Evolutionary conservation across 2,888 invertebrate genomes (phyloP).

Genomic region (Agonopterix arenella): DNA sequence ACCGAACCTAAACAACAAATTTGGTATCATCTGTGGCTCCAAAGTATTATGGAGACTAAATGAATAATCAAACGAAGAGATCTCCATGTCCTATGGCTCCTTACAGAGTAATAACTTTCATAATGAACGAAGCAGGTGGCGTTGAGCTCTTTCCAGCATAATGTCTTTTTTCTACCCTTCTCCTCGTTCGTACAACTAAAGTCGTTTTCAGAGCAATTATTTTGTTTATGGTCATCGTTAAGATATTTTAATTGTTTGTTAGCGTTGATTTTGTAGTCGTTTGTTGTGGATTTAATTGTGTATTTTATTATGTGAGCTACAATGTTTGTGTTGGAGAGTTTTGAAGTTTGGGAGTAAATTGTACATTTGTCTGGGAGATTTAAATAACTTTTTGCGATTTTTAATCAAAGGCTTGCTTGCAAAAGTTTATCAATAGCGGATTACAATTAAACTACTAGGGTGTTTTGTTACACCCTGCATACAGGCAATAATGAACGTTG

Average conservation of each 20-base stretch:
- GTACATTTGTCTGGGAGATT: background rate
- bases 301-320: too few relatives aligned
- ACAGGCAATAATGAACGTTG: too few relatives aligned
- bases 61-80: background rate
- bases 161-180: slow-evolving; percentile 53
- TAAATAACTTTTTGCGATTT: too few relatives aligned
- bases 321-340: too few relatives aligned
- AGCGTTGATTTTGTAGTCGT: slow-evolving; percentile 2
- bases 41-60: background rate
- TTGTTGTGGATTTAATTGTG: background rate
- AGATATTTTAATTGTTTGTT: slow-evolving; percentile 19
- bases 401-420: too few relatives aligned
- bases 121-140: slow-evolving; percentile 62
- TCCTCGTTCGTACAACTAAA: slow-evolving; percentile 19
- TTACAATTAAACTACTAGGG: too few relatives aligned
- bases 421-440: too few relatives aligned
- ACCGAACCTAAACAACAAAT: too few relatives aligned
- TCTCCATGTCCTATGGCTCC: background rate
- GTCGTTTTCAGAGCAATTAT: slow-evolving; percentile 25
- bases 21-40: too few relatives aligned
- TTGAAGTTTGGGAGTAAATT: too few relatives aligned
- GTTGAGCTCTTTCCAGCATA: slow-evolving; percentile 39
- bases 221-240: slow-evolving; percentile 25
- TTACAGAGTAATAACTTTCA: slow-evolving; percentile 44
- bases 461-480: too few relatives aligned